These are phyloP conservation scores for Trochalopteron elliotii DNA, from an alignment of 2,113 vertebrate genomes.

Conservation along the genomic window DNA sequence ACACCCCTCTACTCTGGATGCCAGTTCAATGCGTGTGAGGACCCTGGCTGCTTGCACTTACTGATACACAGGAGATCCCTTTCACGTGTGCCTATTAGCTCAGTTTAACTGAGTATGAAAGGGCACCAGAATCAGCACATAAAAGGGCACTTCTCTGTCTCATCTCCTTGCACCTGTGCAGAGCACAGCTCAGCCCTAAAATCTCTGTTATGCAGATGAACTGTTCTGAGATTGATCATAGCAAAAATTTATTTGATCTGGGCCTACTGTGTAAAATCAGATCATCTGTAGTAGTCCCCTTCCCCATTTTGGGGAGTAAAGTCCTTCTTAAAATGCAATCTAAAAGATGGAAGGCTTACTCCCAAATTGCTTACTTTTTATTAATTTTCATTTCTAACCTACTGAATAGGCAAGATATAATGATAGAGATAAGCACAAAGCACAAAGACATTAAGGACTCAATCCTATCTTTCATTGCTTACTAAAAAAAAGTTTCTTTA, in stretches of 20 bases:
- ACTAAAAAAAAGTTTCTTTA: neutral
- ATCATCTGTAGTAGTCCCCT: neutral
- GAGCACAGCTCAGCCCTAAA: neutral
- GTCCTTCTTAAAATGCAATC: neutral
- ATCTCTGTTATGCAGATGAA: neutral
- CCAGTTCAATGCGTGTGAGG: neutral
- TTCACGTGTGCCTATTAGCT: neutral
- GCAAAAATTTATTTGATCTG: neutral
- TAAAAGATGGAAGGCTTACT: neutral
- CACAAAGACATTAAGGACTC: neutral
- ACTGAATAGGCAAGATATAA: neutral
- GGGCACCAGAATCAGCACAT: neutral
- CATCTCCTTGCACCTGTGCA: neutral
- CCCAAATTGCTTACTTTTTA: neutral
- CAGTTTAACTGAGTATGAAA: neutral
- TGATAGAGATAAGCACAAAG: neutral
- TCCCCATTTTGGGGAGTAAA: rapidly evolving
- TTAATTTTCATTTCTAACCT: neutral
- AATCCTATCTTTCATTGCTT: neutral
- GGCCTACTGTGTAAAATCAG: neutral
- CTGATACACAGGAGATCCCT: neutral
- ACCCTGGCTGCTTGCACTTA: neutral
- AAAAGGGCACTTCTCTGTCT: neutral
- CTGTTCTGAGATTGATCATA: neutral
- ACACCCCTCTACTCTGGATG: neutral